phyloP scores from a whole-genome alignment of 2,888 invertebrate genomes.

The Phasia obesa region DNA sequence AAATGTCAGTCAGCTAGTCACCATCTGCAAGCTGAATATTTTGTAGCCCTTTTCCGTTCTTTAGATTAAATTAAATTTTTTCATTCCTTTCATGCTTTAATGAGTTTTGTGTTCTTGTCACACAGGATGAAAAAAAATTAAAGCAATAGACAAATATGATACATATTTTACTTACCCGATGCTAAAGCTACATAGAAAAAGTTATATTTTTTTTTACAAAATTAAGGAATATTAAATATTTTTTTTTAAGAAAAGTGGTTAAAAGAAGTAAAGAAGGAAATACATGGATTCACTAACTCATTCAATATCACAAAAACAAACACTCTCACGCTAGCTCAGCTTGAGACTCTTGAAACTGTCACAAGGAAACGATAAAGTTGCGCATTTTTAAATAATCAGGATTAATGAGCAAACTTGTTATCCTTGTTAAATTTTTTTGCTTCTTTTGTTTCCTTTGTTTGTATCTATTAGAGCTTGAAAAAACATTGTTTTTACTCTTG shows the following conservation, averaged over 20 bases:
- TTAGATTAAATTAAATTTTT: neutral
- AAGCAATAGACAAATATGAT: constrained; percentile 59
- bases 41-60: constrained; percentile 43
- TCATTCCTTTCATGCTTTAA: constrained; percentile 61
- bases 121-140: constrained; percentile 44
- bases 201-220: no score
- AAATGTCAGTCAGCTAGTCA: constrained; percentile 63
- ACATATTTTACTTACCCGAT: constrained; percentile 40
- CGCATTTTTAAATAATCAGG: constrained; percentile 68
- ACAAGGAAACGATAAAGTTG: constrained; percentile 63
- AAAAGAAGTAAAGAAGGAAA: neutral
- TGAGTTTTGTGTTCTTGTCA: constrained; percentile 62
- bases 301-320: constrained; percentile 39
- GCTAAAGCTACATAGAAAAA: neutral
- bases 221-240: neutral
- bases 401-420: constrained; percentile 69
- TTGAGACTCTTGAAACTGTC: constrained; percentile 65
- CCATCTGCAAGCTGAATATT: constrained; percentile 55
- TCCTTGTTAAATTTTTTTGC: constrained; percentile 58
- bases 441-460: constrained; percentile 38
- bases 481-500: constrained; percentile 37
- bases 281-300: constrained; percentile 21
- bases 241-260: no score
- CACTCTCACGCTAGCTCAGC: constrained; percentile 49
- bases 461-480: constrained; percentile 37